A percentile compares a stretch with the other conserved stretches of the same genome.
These are phyloP conservation scores for Chorisops tibialis DNA, from an alignment of 2,888 invertebrate genomes.

Conservation along the genomic window DNA sequence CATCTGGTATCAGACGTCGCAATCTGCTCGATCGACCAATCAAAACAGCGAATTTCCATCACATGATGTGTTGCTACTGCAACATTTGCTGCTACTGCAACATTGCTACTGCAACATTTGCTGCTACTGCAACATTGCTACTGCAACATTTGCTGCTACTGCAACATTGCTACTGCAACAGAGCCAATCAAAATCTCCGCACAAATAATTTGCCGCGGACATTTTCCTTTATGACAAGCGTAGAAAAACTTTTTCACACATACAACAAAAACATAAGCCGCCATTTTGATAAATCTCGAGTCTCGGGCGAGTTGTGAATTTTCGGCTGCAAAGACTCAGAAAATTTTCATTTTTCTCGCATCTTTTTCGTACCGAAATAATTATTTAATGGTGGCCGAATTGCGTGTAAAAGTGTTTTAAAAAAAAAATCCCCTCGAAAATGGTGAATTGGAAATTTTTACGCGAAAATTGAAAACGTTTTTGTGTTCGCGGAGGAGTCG, in stretches of 20 bases:
- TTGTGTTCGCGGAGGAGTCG: slow-evolving; percentile 23
- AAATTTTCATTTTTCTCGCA: slow-evolving; percentile 28
- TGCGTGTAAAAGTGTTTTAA: slow-evolving; percentile 20
- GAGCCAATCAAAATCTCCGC: slow-evolving; percentile 2
- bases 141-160: no score
- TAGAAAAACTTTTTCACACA: slow-evolving; percentile 78
- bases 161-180: no score
- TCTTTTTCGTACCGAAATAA: slow-evolving; percentile 22
- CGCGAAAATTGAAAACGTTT: slow-evolving; percentile 18
- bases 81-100: no score
- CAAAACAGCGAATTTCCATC: slow-evolving; percentile 5
- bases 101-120: no score
- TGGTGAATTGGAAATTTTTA: slow-evolving; percentile 14
- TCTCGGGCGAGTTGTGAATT: slow-evolving; percentile 52
- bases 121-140: no score
- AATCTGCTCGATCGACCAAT: slow-evolving; percentile 6
- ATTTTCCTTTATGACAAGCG: slow-evolving; percentile 78
- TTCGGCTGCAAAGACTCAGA: slow-evolving; percentile 27
- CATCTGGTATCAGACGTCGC: background rate
- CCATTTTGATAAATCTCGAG: slow-evolving; percentile 84
- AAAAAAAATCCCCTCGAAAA: slow-evolving; percentile 17
- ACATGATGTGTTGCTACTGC: slow-evolving; percentile 7
- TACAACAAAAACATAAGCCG: slow-evolving; percentile 91
- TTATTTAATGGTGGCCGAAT: slow-evolving; percentile 19
- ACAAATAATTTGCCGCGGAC: slow-evolving; percentile 54